Evolutionary conservation across 2,797 vertebrate genomes (phyloP), one percentile per base, ranked within the genome.

Genomic region (Acrossocheilus wenchowensis): DNA sequence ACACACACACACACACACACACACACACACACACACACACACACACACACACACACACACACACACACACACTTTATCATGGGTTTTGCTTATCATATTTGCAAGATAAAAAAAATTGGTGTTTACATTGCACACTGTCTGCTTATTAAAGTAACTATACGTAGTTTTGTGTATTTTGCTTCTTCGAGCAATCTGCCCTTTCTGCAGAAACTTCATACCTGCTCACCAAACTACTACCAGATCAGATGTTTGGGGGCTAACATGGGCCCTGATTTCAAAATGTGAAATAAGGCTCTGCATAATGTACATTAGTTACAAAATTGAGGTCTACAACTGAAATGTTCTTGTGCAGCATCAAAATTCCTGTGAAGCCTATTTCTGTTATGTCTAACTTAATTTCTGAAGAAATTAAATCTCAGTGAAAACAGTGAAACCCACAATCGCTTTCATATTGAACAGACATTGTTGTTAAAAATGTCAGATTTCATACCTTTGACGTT

Each of bases 401-500:
- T 34, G 48, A 85, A 81, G 34, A 57, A 79, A 87, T 34, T n/a
- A 72, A 89, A 73, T 88, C 48, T 72, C 62, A 39, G 30, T 34
- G 54, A 73, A 71, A 69, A 85, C 34, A 86, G 83, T 69, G 79
- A 88, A 81, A 15, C 48, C 10, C 66, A 50, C 60, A 84, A 86
- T 52, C 34, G 41, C 85, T 84, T 87, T 64, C 57, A 87, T 78
- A 78, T 41, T 82, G 23, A 85, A 52, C 26, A 71, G 69, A 77
- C 36, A 81, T 66, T 48, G 64, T 68, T 43, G 3, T 87, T 85
- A 23, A 69, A 89, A 78, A 69, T 39, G 75, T 81, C 81, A 39
- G 81, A 34, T 81, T 83, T 64, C 60, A 64, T 66, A 89, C 82
- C 48, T 88, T 84, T 89, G 87, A 89, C 68, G 78, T 83, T 89